A percentile compares a stretch with the other conserved stretches of the same genome.
Conservation (phyloP, 2,888 invertebrate genomes). For the Norana najaformis region DNA sequence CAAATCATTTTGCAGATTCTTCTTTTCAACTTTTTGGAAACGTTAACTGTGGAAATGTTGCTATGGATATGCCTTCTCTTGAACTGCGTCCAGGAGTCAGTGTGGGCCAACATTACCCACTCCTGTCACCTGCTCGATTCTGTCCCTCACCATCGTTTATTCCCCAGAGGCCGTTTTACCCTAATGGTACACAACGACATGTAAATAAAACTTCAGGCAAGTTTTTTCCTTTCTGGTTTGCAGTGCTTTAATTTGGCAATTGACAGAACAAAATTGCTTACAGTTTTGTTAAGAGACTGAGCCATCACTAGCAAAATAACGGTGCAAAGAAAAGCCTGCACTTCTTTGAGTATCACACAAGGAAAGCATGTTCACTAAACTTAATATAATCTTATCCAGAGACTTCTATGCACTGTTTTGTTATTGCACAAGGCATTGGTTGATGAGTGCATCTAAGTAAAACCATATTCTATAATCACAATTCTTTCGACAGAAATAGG, state of each 20-base stretch:
- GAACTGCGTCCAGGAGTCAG: not conserved
- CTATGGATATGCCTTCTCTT: not conserved
- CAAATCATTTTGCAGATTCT: not conserved
- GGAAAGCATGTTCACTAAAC: not conserved
- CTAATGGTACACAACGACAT: no score
- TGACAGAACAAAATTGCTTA: not conserved
- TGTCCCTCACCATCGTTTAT: not conserved
- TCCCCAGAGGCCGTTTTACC: not conserved
- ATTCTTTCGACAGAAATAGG: not conserved
- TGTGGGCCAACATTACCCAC: not conserved
- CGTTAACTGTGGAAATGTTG: not conserved
- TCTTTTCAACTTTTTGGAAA: not conserved
- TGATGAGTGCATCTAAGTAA: not conserved
- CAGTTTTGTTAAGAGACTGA: not conserved
- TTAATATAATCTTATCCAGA: not conserved
- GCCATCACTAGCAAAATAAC: no score
- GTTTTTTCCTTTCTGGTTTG: not conserved
- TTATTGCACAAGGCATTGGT: not conserved
- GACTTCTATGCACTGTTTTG: not conserved
- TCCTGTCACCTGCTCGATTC: constrained; percentile 1
- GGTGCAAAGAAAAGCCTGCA: not conserved
- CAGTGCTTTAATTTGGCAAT: not conserved
- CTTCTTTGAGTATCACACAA: constrained; percentile 3
- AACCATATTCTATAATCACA: not conserved
- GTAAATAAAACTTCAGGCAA: not conserved